Evolutionary conservation across 1,140 invertebrate species (phyloP), one percentile per base, ranked within the genome.

Genomic region (Panagrolaimus sp.): DNA sequence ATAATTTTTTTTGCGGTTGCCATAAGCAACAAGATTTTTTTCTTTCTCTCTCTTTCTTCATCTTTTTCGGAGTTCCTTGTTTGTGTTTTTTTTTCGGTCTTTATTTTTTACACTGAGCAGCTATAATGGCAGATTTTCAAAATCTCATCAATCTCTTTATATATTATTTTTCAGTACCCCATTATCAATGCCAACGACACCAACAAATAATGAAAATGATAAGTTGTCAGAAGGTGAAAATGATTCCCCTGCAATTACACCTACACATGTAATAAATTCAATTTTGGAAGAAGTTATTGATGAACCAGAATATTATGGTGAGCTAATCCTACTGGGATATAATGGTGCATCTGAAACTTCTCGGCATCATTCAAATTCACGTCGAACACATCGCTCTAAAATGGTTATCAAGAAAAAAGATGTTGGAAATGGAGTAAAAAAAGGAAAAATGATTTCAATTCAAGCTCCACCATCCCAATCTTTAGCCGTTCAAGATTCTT

Each of bases 371-470:
- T 24, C n/a, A n/a, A 26, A 24, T 15, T n/a, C 24, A 28, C 7
- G 68, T 68, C 28, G 38, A 46, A 28, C 52, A 43, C 72, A 80
- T 69, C 64, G 72, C 21, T 73, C 73, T 7, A 82, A 80, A 67
- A 79, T 80, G 69, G 48, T 71, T 26, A 66, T 80, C n/a, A 68
- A 70, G 21, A 46, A 58, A 32, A 65, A 74, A 24, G 71, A 72
- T 52, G 46, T 69, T 8, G 55, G 66, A n/a, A 80, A 80, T 58
- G 79, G 79, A n/a, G 72, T 80, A 24, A 76, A 79, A 65, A 83
- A 83, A 24, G 75, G 72, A 4, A 46, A 47, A n/a, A 58, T 63
- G 15, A 17, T 68, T 17, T 62, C 69, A 52, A 52, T 81, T 55
- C 71, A 58, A 44, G 69, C 58, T 6, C 21, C 68, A 3, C 55